Evolutionary conservation across 2,797 vertebrate genomes (phyloP), one percentile per base, ranked within the genome.

Genomic region (Catamblyrhynchus diadema): DNA sequence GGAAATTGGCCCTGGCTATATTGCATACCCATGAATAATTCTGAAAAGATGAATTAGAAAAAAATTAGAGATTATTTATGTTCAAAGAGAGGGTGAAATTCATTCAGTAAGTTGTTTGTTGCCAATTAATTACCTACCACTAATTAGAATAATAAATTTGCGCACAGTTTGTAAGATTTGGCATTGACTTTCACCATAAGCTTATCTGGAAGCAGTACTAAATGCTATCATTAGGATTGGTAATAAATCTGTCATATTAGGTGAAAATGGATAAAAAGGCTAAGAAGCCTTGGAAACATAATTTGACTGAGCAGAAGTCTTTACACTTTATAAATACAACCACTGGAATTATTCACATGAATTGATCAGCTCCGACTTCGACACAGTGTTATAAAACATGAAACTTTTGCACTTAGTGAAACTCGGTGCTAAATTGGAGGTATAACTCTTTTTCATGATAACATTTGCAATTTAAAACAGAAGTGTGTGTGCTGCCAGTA

Each of bases 131-230:
- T 96, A 92, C 35, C 70, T 77, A 59, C 66, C 3, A 9, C 37
- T 95, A 93, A 95, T 95, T 88, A 94, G 51, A 86, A 95, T 73
- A 95, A 86, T 96, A 95, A 96, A 96, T 96, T 88, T 88, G 59
- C 57, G 12, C 7, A 0, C 30, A 42, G n/a, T 66, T 66, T 91
- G 19, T 84, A 73, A 88, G 83, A 60, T 66, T 86, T 95, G 91
- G 75, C 86, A 39, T 57, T 87, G 81, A 53, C 45, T 96, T 95
- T 82, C 41, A 64, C 57, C 0, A 0, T 61, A 47, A 39, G n/a
- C 39, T 82, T 91, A 48, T 78, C 71, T 94, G 73, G 77, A 94
- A 84, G 44, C 41, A 48, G 14, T 56, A 72, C 25, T 80, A 80
- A 69, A 90, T 81, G 42, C 72, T 91, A 4, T 66, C 59, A 54